Evolutionary conservation across 2,797 vertebrate species (phyloP).

Genomic region (Forpus xanthops): DNA sequence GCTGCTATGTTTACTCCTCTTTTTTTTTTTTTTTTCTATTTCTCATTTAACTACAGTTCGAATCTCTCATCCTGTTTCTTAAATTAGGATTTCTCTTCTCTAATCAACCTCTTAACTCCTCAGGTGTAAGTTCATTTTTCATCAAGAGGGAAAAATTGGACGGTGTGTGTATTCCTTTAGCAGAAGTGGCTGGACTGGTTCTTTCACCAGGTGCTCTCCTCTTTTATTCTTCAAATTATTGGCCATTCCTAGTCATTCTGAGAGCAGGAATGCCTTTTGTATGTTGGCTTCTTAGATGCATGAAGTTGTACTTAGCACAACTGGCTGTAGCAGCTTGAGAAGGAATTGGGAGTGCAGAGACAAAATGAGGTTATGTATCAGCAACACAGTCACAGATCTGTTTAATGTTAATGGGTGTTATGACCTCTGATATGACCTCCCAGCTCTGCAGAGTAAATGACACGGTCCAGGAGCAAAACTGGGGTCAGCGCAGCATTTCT

Average conservation of each 20-base stretch:
- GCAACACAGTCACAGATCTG: background rate
- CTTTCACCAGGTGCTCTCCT: background rate
- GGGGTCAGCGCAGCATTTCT: background rate
- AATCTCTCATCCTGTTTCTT: background rate
- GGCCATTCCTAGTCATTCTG: background rate
- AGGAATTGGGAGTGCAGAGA: background rate
- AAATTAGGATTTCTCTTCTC: background rate
- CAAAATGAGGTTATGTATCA: background rate
- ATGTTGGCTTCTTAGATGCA: background rate
- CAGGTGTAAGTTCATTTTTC: background rate
- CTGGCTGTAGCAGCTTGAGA: background rate
- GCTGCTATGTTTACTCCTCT: background rate
- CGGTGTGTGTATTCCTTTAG: background rate
- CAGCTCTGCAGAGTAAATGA: background rate
- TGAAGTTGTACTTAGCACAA: background rate
- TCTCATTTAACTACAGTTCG: background rate
- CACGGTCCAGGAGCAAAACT: background rate
- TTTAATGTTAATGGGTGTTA: accelerated
- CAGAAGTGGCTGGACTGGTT: background rate
- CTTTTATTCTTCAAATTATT: background rate
- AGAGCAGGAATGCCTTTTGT: background rate
- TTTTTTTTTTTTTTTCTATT: background rate
- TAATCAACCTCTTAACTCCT: background rate
- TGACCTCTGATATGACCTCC: background rate
- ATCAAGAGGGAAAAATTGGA: background rate